Percentiles rank a stretch among this genome's conserved stretches.
Evolutionary conservation across 2,888 invertebrate genomes (phyloP).

Genomic region (Conus canariensis): DNA sequence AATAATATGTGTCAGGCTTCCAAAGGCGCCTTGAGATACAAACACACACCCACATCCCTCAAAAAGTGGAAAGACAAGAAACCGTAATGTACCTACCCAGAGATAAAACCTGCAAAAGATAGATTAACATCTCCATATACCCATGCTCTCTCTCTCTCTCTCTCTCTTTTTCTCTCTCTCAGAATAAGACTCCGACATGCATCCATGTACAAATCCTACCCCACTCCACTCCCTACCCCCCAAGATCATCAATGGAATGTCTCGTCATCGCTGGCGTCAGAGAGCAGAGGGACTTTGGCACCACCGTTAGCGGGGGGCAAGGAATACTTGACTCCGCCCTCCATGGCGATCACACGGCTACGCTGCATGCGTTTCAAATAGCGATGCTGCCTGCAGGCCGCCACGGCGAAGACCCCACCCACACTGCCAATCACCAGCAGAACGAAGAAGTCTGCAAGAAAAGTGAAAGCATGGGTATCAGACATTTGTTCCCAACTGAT

Average conservation of each 20-base stretch:
- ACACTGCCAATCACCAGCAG: constrained; percentile 61
- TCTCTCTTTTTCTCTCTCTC: too few species aligned
- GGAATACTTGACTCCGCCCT: constrained; percentile 42
- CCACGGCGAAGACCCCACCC: constrained; percentile 65
- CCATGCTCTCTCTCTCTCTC: too few species aligned
- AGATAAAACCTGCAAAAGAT: too few species aligned
- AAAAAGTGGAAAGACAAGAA: too few species aligned
- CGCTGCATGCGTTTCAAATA: constrained; percentile 54
- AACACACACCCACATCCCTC: too few species aligned
- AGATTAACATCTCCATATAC: too few species aligned
- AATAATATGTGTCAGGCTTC: too few species aligned
- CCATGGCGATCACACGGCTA: constrained; percentile 45
- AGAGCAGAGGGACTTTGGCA: constrained; percentile 51
- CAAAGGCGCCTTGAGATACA: too few species aligned
- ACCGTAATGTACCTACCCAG: too few species aligned
- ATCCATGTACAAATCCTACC: background rate
- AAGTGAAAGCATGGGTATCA: too few species aligned
- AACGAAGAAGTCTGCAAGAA: constrained; percentile 65
- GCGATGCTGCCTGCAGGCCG: constrained; percentile 65
- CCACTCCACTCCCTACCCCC: background rate
- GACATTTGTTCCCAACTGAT: too few species aligned
- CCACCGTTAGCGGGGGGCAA: constrained; percentile 43
- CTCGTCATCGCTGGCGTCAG: constrained; percentile 54
- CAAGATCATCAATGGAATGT: constrained; percentile 25
- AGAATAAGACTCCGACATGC: too few species aligned